Base-by-base conservation (phyloP, 2,113 vertebrate genomes). In the Rana temporaria region DNA sequence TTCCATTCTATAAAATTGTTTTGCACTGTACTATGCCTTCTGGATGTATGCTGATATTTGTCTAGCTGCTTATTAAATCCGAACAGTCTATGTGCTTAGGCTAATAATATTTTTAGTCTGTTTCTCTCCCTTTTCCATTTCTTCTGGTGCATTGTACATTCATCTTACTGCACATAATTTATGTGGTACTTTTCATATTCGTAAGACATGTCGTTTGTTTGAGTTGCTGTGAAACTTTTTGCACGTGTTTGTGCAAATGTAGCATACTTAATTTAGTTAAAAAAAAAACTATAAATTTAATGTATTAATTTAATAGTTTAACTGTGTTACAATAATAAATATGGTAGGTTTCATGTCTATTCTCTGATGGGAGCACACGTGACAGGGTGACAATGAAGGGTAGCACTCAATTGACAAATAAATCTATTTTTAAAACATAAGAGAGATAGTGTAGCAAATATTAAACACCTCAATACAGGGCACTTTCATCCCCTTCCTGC, bases 1-100 rank as follows among this genome's bases (percentile, higher is more conserved):
- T 53, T 70, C n/a, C 15, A 22, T 22, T 62, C 17, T 9, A 63
- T 48, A 18, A 75, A 76, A 63, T 62, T 24, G 73, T 60, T 75
- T 76, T 76, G 34, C 59, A n/a, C 57, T 64, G 59, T 77, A 24
- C 32, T 59, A 26, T 26, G 34, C 74, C 59, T 64, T 64, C 74
- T 63, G 74, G 74, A 77, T 63, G 60, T 64, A 17, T 53, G 60
- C 38, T 77, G 74, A 62, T 77, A 77, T 77, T 64, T 77, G 60
- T 52, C 74, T 77, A 64, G n/a, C 60, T 20, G 38, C 60, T 64
- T 64, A 77, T 62, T 63, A 76, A 76, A 64, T 76, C 38, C 59
- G 15, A 62, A 76, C 73, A 48, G 19, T 57, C 6, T 62, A 38
- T 76, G 73, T 76, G 59, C 32, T 60, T 75, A 20, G 55, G 32